A percentile compares a stretch with the other conserved stretches of the same genome.
These are phyloP conservation scores for Hydrozoanthus gracilis DNA, from an alignment of 92 coral and sea anemone species.

Conservation along the genomic window DNA sequence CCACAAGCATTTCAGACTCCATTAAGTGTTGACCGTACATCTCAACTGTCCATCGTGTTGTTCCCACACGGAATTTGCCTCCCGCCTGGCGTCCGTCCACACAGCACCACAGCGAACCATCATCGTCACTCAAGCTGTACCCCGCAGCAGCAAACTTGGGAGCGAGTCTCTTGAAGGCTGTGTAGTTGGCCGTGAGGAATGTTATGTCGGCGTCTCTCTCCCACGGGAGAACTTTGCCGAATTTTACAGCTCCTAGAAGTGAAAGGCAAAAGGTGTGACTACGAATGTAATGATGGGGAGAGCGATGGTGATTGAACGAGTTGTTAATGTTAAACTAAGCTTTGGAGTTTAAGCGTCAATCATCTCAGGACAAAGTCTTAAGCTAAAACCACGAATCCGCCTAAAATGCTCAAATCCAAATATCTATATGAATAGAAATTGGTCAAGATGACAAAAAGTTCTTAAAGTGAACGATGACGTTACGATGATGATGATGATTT, in stretches of 20 bases:
- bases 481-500: no score
- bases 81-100: constrained; percentile 96
- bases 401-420: no score
- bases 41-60: constrained; percentile 87
- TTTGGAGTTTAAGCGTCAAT: no score
- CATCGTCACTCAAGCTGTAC: constrained; percentile 72
- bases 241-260: constrained; percentile 89
- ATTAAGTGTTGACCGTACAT: constrained; percentile 95
- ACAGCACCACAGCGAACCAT: constrained; percentile 90
- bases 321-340: background rate
- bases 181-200: constrained; percentile 90
- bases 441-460: no score
- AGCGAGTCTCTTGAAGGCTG: constrained; percentile 83
- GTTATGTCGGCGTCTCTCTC: constrained; percentile 99
- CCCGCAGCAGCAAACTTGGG: constrained; percentile 76
- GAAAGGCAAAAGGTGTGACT: background rate
- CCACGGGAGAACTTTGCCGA: constrained; percentile 98
- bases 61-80: constrained; percentile 82
- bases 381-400: no score
- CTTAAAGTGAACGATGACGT: no score
- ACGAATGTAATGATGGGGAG: background rate
- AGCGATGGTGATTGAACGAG: background rate
- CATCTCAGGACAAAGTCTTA: no score
- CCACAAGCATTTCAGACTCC: constrained; percentile 94
- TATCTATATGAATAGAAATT: no score